Conservation (phyloP, 1,140 invertebrate species). For the Drosophila repletoides region DNA sequence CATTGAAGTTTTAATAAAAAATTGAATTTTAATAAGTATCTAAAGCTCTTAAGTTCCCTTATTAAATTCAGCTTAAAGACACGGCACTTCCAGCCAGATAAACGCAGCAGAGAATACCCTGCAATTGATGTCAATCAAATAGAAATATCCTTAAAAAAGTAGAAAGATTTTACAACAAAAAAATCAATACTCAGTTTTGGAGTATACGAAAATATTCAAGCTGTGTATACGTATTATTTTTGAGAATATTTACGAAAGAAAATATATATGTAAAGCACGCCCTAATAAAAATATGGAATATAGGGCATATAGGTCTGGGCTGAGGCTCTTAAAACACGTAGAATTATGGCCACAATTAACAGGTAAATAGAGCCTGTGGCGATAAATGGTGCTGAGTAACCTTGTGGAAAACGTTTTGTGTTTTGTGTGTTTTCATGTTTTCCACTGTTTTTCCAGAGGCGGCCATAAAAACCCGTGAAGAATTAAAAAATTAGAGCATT, state of each 20-base stretch:
- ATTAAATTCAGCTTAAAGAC: too few species aligned
- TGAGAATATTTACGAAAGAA: slow-evolving; percentile 16
- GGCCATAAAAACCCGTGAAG: slow-evolving; percentile 63
- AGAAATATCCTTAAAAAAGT: too few species aligned
- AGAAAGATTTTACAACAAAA: too few species aligned
- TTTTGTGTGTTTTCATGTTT: slow-evolving; percentile 18
- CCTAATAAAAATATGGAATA: slow-evolving; percentile 45
- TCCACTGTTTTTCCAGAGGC: slow-evolving; percentile 43
- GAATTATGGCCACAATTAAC: slow-evolving; percentile 66
- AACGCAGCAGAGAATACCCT: too few species aligned
- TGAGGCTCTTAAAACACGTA: slow-evolving; percentile 34
- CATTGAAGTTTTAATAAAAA: too few species aligned
- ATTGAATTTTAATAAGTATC: too few species aligned
- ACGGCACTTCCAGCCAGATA: too few species aligned
- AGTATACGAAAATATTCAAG: not conserved
- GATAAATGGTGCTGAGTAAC: slow-evolving; percentile 48
- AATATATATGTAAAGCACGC: slow-evolving; percentile 3
- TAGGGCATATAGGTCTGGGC: not conserved
- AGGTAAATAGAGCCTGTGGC: slow-evolving; percentile 57
- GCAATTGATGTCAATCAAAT: too few species aligned
- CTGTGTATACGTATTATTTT: not conserved
- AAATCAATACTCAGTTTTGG: too few species aligned
- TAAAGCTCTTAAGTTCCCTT: too few species aligned
- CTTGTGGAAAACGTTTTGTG: slow-evolving; percentile 42
- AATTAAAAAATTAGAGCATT: slow-evolving; percentile 80